Conservation (phyloP, 2,888 invertebrate genomes). For the Eulithis testata region DNA sequence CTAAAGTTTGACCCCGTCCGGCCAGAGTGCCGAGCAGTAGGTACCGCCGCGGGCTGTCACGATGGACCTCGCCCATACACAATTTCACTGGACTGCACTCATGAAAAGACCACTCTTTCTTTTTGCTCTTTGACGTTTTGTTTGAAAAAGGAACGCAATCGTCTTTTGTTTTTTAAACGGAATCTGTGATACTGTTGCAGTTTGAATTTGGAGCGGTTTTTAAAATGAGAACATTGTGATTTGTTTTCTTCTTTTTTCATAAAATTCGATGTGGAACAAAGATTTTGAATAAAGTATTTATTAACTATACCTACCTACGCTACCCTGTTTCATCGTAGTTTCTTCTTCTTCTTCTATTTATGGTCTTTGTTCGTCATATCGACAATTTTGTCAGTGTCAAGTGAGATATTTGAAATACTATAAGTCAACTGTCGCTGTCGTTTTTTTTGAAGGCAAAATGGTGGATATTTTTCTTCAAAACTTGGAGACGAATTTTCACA, state of each 20-base stretch:
- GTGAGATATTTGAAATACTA: no score
- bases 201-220: constrained; percentile 32
- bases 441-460: no score
- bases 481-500: no score
- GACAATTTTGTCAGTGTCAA: no score
- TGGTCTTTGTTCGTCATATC: no score
- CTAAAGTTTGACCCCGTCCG: constrained; percentile 15
- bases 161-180: constrained; percentile 40
- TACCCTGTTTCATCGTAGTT: no score
- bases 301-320: no score
- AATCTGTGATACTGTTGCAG: constrained; percentile 35
- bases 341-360: no score
- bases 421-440: no score
- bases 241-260: not conserved
- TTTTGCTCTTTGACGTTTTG: constrained; percentile 46
- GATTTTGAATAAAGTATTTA: no score
- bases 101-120: constrained; percentile 63
- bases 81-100: constrained; percentile 70
- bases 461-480: no score
- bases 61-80: constrained; percentile 59
- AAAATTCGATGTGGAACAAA: no score
- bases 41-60: constrained; percentile 74
- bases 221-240: constrained; percentile 16
- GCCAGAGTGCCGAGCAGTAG: constrained; percentile 55
- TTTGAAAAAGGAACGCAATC: constrained; percentile 49